Evolutionary conservation across 23 tunicate species (phyloP).

Genomic region (Botrylloides violaceus): DNA sequence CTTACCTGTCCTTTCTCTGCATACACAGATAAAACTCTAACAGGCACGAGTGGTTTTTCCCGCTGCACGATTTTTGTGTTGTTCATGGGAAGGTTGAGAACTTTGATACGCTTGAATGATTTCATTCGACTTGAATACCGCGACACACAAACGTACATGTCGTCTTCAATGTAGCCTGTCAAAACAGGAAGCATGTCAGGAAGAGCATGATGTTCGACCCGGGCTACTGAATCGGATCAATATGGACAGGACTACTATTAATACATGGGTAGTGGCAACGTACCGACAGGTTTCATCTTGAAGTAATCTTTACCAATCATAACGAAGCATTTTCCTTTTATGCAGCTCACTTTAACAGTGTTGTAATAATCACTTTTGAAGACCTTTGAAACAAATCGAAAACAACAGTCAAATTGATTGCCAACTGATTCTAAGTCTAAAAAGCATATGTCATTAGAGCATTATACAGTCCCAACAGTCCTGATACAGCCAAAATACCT

Average conservation of each 20-base stretch:
- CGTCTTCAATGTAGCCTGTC: constrained; percentile 73
- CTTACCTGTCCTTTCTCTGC: constrained; percentile 20
- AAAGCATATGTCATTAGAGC: no score
- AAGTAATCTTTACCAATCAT: constrained; percentile 80
- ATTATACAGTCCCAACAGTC: no score
- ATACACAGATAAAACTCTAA: constrained; percentile 58
- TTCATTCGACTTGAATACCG: constrained; percentile 56
- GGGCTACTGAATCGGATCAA: no score
- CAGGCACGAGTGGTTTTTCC: constrained; percentile 45
- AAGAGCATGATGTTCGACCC: no score
- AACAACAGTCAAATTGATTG: no score
- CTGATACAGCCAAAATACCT: no score
- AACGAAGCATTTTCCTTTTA: constrained; percentile 75
- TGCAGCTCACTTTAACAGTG: constrained; percentile 45
- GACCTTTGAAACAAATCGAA: no score
- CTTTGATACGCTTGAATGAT: constrained; percentile 71
- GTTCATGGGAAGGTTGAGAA: constrained; percentile 41
- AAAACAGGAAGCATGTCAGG: background rate
- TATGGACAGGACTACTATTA: no score
- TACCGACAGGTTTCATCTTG: constrained; percentile 72
- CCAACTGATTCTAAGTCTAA: no score
- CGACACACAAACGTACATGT: constrained; percentile 82
- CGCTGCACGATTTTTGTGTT: constrained; percentile 46
- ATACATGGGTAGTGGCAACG: no score
- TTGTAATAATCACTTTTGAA: constrained; percentile 91